phyloP scores from a whole-genome alignment of 2,797 vertebrate genomes.

The Syndactyla subalaris region DNA sequence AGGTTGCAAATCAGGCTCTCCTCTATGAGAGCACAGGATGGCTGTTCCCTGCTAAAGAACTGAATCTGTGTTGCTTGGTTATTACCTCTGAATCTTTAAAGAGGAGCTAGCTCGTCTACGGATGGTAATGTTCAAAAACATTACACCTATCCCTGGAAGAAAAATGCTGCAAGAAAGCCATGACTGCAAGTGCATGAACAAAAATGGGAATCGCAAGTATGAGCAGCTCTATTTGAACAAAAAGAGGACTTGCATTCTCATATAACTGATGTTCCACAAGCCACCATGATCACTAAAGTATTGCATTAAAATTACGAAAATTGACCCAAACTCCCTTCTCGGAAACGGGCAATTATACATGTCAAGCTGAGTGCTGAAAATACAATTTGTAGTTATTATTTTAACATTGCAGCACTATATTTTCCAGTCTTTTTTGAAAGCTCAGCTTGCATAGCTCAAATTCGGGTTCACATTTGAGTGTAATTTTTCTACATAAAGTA shows the following conservation, averaged over 20 bases:
- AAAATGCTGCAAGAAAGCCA: not conserved
- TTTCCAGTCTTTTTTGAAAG: not conserved
- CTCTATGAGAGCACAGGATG: not conserved
- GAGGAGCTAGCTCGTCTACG: not conserved
- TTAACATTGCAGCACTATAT: not conserved
- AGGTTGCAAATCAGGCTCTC: conserved; percentile 13
- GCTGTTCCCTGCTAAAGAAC: not conserved
- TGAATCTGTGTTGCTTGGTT: not conserved
- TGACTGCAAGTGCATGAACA: not conserved
- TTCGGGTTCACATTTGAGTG: not conserved
- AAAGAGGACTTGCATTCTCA: not conserved
- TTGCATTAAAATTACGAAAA: not conserved
- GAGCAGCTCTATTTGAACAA: not conserved
- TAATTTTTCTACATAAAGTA: not conserved
- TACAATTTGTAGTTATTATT: not conserved
- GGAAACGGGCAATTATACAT: not conserved
- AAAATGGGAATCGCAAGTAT: not conserved
- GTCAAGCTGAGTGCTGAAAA: not conserved
- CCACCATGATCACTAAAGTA: not conserved
- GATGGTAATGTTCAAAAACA: not conserved
- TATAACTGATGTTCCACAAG: not conserved
- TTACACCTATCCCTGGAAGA: not conserved
- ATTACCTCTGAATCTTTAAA: not conserved
- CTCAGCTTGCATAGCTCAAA: not conserved
- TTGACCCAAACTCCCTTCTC: not conserved